Evolutionary conservation across 2,888 invertebrate species (phyloP).

Genomic region (Charanyca ferruginea): DNA sequence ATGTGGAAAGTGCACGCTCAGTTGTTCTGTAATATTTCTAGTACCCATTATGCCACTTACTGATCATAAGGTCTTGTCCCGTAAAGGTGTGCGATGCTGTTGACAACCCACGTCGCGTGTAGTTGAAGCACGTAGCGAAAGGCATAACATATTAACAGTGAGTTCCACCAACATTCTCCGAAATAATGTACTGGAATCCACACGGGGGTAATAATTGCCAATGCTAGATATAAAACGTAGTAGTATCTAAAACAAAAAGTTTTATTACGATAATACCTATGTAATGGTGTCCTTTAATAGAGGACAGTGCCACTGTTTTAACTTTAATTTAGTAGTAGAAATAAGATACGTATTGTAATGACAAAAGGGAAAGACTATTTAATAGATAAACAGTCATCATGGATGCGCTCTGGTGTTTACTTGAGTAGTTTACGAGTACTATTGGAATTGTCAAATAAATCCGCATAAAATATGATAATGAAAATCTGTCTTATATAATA

Average conservation of each 20-base stretch:
- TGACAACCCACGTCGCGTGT: constrained; percentile 96
- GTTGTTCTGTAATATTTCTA: too few species aligned
- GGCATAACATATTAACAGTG: constrained; percentile 90
- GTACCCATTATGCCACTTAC: constrained; percentile 80
- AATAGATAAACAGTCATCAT: too few species aligned
- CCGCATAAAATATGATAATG: neutral
- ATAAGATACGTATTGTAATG: constrained; percentile 69
- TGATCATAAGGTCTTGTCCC: constrained; percentile 95
- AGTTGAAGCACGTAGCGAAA: constrained; percentile 92
- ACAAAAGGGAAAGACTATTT: too few species aligned
- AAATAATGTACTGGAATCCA: constrained; percentile 93
- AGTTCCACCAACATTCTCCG: constrained; percentile 90
- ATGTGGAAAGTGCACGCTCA: too few species aligned
- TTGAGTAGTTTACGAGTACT: too few species aligned
- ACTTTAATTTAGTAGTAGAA: too few species aligned
- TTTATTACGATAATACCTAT: too few species aligned
- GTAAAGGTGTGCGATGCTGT: constrained; percentile 95
- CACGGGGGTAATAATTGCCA: constrained; percentile 92
- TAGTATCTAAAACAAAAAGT: too few species aligned
- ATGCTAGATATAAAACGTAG: too few species aligned
- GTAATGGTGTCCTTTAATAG: too few species aligned
- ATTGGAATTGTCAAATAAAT: neutral
- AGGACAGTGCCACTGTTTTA: too few species aligned
- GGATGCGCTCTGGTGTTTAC: too few species aligned
- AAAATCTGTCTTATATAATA: neutral